Evolutionary conservation across 2,113 vertebrate genomes (phyloP).

Genomic region (Thomomys bottae): DNA sequence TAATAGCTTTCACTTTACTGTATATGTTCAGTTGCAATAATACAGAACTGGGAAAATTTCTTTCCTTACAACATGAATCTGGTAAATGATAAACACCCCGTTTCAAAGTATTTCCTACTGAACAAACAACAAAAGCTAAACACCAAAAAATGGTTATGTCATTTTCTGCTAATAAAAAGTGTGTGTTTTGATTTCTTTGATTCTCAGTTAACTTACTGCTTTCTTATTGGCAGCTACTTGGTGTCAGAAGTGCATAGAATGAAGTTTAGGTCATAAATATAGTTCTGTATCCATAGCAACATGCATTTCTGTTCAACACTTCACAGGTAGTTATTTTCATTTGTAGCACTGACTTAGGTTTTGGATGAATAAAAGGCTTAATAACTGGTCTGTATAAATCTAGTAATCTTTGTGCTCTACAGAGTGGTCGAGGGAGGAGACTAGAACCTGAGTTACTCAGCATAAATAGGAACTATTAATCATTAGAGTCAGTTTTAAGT

Average conservation of each 20-base stretch:
- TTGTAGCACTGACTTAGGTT: constrained; percentile 32
- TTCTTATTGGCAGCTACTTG: constrained; percentile 46
- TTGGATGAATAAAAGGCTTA: constrained; percentile 10
- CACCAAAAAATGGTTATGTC: not conserved
- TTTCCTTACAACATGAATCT: constrained; percentile 30
- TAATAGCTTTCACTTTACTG: not conserved
- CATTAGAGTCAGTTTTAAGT: constrained; percentile 24
- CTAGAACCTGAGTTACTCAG: not conserved
- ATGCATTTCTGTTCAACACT: constrained; percentile 52
- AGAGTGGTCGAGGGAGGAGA: not conserved
- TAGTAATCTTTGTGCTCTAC: not conserved
- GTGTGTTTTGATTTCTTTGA: constrained; percentile 48
- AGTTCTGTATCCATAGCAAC: constrained; percentile 75
- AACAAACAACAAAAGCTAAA: constrained; percentile 1
- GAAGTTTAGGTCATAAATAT: constrained; percentile 59
- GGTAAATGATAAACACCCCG: not conserved
- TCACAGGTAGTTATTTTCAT: constrained; percentile 68
- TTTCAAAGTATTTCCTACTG: not conserved
- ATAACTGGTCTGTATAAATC: constrained; percentile 17
- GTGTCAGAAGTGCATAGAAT: constrained; percentile 52
- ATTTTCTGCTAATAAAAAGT: constrained; percentile 45
- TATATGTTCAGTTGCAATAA: not conserved
- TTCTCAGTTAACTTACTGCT: constrained; percentile 28
- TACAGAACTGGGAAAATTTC: not conserved
- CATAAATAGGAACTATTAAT: not conserved